Evolutionary conservation across 2,113 vertebrate species (phyloP).

Genomic region (Apus apus): DNA sequence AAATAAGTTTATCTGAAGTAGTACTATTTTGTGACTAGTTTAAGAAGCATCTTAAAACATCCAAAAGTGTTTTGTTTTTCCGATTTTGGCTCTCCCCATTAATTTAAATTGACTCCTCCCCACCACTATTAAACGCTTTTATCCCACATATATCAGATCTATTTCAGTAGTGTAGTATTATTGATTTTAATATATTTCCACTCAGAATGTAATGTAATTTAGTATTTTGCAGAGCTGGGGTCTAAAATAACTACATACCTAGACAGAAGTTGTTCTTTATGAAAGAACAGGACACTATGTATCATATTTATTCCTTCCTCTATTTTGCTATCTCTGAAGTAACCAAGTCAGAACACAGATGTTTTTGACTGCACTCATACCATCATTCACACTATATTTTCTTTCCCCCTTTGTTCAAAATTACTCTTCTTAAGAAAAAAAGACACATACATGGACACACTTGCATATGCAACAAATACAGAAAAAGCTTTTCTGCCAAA

Average conservation of each 20-base stretch:
- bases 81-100: accelerated
- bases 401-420: neutral
- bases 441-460: neutral
- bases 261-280: neutral
- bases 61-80: neutral
- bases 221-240: neutral
- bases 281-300: neutral
- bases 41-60: neutral
- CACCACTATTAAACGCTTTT: neutral
- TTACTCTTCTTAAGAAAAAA: neutral
- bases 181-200: neutral
- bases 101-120: neutral
- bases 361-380: neutral
- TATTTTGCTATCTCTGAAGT: neutral
- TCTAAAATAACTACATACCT: neutral
- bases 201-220: neutral
- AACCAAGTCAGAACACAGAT: neutral
- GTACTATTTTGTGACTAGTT: neutral
- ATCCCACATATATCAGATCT: neutral
- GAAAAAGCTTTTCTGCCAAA: neutral
- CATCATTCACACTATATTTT: neutral
- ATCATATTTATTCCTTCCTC: neutral
- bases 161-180: neutral
- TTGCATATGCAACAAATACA: accelerated
- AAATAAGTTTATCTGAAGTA: neutral